phyloP scores from a whole-genome alignment of 2,888 invertebrate genomes.

The Brassicogethes aeneus region DNA sequence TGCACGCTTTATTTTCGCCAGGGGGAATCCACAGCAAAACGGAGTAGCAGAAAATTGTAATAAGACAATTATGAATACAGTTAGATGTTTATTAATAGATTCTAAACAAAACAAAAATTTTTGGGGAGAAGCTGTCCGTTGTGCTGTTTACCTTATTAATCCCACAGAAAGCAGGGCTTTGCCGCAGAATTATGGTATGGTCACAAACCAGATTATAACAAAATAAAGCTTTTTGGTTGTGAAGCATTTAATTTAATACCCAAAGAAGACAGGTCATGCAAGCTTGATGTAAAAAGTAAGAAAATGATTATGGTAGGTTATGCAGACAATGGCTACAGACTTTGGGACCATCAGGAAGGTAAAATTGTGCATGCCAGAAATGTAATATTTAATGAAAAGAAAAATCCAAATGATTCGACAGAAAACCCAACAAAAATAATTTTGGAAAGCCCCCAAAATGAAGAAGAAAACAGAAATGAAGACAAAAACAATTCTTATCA shows the following conservation, averaged over 20 bases:
- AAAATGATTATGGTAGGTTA: no score
- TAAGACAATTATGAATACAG: slow-evolving; percentile 22
- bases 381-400: slow-evolving; percentile 14
- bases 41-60: slow-evolving; percentile 5
- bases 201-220: slow-evolving; percentile 1
- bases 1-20: no score
- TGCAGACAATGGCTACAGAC: no score
- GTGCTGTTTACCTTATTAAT: neutral
- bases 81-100: slow-evolving; percentile 9
- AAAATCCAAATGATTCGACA: no score
- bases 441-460: no score
- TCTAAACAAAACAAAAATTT: neutral
- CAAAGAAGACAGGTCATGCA: slow-evolving; percentile 2
- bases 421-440: no score
- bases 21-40: slow-evolving; percentile 10
- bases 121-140: neutral
- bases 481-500: no score
- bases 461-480: no score
- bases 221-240: slow-evolving; percentile 3
- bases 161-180: slow-evolving; percentile 2
- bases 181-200: slow-evolving; percentile 2
- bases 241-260: no score
- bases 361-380: slow-evolving; percentile 10
- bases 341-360: slow-evolving; percentile 5
- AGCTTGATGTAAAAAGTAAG: slow-evolving; percentile 10